These are phyloP conservation scores for Dermolepida albohirtum DNA, from an alignment of 2,888 invertebrate genomes.

Conservation along the genomic window DNA sequence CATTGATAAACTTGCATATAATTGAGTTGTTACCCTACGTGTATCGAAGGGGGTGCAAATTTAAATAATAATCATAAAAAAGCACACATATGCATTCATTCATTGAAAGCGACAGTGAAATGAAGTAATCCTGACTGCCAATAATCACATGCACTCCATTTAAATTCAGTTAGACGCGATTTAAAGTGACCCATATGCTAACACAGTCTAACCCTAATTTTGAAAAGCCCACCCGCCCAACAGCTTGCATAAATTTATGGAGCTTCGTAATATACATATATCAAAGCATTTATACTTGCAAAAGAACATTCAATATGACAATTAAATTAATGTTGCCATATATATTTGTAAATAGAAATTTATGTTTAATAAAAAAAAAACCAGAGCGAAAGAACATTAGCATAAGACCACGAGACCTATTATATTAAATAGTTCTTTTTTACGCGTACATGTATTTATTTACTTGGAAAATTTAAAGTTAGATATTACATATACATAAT, in stretches of 20 bases:
- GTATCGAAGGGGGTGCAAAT: slow-evolving; percentile 23
- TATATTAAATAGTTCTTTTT: too few relatives aligned
- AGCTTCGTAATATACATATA: neutral
- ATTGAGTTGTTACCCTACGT: slow-evolving; percentile 26
- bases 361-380: too few relatives aligned
- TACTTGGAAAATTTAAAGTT: too few relatives aligned
- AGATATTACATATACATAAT: too few relatives aligned
- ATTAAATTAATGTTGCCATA: neutral
- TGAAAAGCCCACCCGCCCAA: slow-evolving; percentile 40
- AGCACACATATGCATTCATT: slow-evolving; percentile 11
- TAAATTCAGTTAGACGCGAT: slow-evolving; percentile 57
- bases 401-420: too few relatives aligned
- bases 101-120: slow-evolving; percentile 27
- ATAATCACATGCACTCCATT: slow-evolving; percentile 50
- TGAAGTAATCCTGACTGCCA: slow-evolving; percentile 42
- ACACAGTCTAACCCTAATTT: slow-evolving; percentile 50
- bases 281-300: neutral
- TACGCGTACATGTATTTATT: too few relatives aligned
- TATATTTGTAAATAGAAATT: neutral
- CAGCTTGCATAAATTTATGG: slow-evolving; percentile 24
- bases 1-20: slow-evolving; percentile 15
- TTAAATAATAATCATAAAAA: slow-evolving; percentile 30
- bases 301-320: neutral
- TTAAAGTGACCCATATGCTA: slow-evolving; percentile 61
- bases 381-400: too few relatives aligned